Base-by-base conservation (phyloP, 2,888 invertebrate species). In the Lypha dubia region DNA sequence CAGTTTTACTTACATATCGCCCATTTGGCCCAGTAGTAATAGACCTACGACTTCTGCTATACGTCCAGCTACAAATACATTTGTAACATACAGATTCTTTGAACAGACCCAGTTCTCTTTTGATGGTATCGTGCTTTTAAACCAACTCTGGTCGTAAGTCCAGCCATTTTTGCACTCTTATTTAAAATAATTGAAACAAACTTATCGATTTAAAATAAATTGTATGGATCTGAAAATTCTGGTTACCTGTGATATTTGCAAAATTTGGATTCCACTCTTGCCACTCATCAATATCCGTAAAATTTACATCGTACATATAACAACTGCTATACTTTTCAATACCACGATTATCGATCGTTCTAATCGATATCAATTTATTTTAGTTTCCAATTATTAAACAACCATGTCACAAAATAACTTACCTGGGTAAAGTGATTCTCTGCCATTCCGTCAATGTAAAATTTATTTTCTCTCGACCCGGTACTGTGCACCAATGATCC, bases 401-500 rank as follows among this genome's bases (percentile, higher is more conserved):
- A 15, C 4, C n/a, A 56, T 35, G 8, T 35, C 1, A 6, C 20
- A 9, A 17, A 22, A 11, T 56, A 32, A 88, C 90, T 90, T 90
- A 94, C 93, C 89, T 92, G 38, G 94, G 94, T 86, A 94, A 88
- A 9, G 93, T 93, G 7, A 94, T 77, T 35, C 90, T 88, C 82
- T 93, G 93, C 94, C 94, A 94, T 84, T 93, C 89, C 4, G 92
- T 92, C 9, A 91, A 15, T 0, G 93, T 92, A 58, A 92, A 91
- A 88, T 93, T 93, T 15, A 93, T 93, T 5, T 86, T 81, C 56
- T 93, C 92, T 63, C 92, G 89, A 28, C 94, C 93, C 1, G 94
- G 93, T n/a, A 94, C 93, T 73, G 91, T 89, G 86, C 94, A 94
- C 93, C 94, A 94, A 88, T 94, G 94, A 46, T 94, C 93, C 4